Evolutionary conservation across 2,113 vertebrate species (phyloP).

Genomic region (Passerina amoena): DNA sequence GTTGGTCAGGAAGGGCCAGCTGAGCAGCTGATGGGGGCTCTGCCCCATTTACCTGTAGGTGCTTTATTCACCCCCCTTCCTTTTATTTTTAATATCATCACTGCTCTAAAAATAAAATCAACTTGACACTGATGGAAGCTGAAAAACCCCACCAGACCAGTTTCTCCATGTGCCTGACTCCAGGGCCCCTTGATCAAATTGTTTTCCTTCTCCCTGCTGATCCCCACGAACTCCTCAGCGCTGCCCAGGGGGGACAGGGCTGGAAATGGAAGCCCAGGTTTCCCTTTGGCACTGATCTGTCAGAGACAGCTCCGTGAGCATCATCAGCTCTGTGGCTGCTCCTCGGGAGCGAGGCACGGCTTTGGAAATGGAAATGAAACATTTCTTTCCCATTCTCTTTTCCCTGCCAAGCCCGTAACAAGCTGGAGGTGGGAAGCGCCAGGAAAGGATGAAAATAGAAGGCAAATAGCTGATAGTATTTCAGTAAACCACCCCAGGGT

Average conservation of each 20-base stretch:
- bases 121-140: constrained; percentile 74
- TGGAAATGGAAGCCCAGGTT: constrained; percentile 69
- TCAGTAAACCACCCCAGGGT: neutral
- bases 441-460: neutral
- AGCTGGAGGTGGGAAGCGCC: neutral
- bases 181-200: constrained; percentile 73
- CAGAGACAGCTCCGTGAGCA: constrained; percentile 9
- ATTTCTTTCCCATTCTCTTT: neutral
- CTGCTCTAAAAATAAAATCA: constrained; percentile 68
- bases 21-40: neutral
- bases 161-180: constrained; percentile 55
- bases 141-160: constrained; percentile 70
- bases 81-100: constrained; percentile 18
- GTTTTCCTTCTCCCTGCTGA: constrained; percentile 66
- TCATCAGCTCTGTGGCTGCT: neutral
- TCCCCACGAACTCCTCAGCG: constrained; percentile 38
- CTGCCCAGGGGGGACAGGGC: constrained; percentile 63
- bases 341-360: neutral
- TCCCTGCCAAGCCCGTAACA: neutral
- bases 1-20: neutral
- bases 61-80: neutral
- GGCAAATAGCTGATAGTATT: neutral
- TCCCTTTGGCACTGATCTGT: constrained; percentile 50
- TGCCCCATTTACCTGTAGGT: constrained; percentile 23
- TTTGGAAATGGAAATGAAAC: constrained; percentile 38